Base-by-base conservation (phyloP, 1,140 invertebrate genomes). In the Drosophila suzukii region DNA sequence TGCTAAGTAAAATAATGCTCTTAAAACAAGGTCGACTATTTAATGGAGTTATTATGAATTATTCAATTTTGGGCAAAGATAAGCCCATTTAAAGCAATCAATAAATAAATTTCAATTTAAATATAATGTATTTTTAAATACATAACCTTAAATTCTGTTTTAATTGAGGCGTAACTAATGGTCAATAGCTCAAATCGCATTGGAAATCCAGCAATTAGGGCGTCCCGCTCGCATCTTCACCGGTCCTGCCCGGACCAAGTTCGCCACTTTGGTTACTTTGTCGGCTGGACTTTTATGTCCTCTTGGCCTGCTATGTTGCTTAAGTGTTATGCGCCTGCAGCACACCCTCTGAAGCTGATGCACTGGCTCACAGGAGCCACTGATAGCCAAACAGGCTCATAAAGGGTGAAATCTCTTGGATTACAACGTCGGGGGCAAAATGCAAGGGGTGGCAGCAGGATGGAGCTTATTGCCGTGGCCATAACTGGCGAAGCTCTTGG, bases 301-400 rank as follows among this genome's bases (percentile, higher is more conserved):
- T 74, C 72, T 51, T 57, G 60, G 70, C 63, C 61, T 72, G 63
- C 83, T 63, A 68, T 88, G 82, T 88, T 88, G 83, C 79, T 86
- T 83, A 76, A 86, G 83, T 86, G 80, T 86, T 86, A 88, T 86
- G 82, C 83, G 88, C 82, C 81, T 70, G 78, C 82, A 66, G 56
- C 60, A 49, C 56, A 44, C 58, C 60, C 54, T 38, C 54, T 50
- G 51, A 20, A 20, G 8, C 43, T 46, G 43, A 61, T 53, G 43
- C 50, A 51, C n/a, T 17, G 49, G 20, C 68, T 32, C 44, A 12
- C 60, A 49, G 11, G 15, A 17, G 36, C 27, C 36, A 38, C 38
- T 39, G 20, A 36, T 20, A 20, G 36, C 17, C 34, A 63, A 66
- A 57, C 51, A 78, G 54, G 57, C 55, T 62, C 82, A 82, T 78